Conservation (phyloP, 2,113 vertebrate species). For the Carassius carassius region DNA sequence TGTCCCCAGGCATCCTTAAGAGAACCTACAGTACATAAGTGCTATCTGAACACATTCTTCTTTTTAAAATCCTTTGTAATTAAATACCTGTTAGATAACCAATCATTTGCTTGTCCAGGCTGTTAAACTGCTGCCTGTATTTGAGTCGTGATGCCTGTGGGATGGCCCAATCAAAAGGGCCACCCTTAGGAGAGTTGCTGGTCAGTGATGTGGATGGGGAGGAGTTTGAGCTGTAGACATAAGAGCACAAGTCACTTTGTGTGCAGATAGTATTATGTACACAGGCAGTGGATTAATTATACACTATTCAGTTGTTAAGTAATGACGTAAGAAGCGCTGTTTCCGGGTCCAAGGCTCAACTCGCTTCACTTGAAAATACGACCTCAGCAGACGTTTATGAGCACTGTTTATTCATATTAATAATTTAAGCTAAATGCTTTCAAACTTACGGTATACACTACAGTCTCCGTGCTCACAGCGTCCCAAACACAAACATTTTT, state of each 20-base stretch:
- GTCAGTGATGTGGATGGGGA: conserved; percentile 84
- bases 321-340: no score
- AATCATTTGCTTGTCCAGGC: conserved; percentile 91
- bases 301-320: no score
- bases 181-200: conserved; percentile 82
- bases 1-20: neutral
- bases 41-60: neutral
- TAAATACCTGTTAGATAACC: conserved; percentile 90
- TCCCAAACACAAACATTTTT: no score
- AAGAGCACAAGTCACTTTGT: conserved; percentile 7
- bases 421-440: no score
- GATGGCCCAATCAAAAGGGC: conserved; percentile 88
- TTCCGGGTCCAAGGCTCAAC: no score
- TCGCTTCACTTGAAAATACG: no score
- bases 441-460: no score
- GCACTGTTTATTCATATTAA: no score
- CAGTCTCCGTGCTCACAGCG: no score
- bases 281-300: neutral
- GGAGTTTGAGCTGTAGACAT: conserved; percentile 81
- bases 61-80: neutral
- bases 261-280: neutral
- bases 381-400: no score
- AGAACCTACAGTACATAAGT: neutral
- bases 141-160: conserved; percentile 92
- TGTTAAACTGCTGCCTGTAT: conserved; percentile 96